Conservation (phyloP, 2,797 vertebrate genomes). For the Spinus olivaceus region DNA sequence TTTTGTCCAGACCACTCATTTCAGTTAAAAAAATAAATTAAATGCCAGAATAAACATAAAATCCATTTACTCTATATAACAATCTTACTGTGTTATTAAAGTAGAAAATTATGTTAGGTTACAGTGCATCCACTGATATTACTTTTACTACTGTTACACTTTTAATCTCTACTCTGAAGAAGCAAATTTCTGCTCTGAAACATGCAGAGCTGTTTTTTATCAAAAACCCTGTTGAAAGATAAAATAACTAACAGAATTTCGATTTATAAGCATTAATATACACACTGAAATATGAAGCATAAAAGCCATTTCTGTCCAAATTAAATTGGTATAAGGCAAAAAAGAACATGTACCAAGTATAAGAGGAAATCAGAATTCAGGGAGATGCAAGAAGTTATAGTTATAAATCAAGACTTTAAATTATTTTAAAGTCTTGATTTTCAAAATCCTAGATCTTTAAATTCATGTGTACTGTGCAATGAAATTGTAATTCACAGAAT, state of each 20-base stretch:
- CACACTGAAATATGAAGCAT: neutral
- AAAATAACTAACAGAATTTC: neutral
- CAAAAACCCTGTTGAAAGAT: conserved; percentile 1
- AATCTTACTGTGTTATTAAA: neutral
- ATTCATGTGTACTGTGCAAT: conserved; percentile 1
- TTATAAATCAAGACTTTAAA: neutral
- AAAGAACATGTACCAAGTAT: neutral
- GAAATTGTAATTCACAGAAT: neutral
- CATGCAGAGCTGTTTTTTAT: neutral
- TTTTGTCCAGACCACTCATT: neutral
- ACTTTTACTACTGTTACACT: neutral
- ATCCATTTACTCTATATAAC: neutral
- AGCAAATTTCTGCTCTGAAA: neutral
- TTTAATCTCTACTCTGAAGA: neutral
- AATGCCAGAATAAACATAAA: neutral
- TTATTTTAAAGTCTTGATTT: conserved; percentile 6
- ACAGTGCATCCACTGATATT: neutral
- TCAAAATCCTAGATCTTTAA: conserved; percentile 14
- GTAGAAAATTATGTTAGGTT: neutral
- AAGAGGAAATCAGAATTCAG: conserved; percentile 15
- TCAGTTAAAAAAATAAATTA: neutral
- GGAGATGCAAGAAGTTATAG: neutral
- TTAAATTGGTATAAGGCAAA: neutral
- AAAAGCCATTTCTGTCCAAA: conserved; percentile 14
- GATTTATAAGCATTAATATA: conserved; percentile 9